Percentiles rank a stretch among this genome's conserved stretches.
These are phyloP conservation scores for Eurois occulta DNA, from an alignment of 2,888 invertebrate genomes.

Conservation along the genomic window DNA sequence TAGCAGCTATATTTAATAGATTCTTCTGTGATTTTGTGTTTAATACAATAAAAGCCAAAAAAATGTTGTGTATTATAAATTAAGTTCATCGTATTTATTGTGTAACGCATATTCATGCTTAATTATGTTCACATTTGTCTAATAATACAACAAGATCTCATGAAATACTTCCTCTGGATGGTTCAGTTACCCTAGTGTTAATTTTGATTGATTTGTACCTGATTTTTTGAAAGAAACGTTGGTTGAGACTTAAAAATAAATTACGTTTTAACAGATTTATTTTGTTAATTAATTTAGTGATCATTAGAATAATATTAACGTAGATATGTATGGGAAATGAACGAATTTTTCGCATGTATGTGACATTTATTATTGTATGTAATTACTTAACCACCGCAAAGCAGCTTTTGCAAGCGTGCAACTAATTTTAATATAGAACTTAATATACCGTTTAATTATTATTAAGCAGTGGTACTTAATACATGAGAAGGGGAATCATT, in stretches of 20 bases:
- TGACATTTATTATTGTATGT: conserved; percentile 79
- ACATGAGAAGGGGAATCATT: conserved; percentile 73
- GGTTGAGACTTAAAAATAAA: conserved; percentile 84
- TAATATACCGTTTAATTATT: conserved; percentile 78
- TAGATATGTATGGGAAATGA: conserved; percentile 83
- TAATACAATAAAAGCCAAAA: conserved; percentile 85
- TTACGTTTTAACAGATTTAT: conserved; percentile 86
- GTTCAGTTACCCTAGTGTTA: conserved; percentile 89
- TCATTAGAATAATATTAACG: conserved; percentile 76
- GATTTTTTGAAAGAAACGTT: conserved; percentile 85
- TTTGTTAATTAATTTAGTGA: conserved; percentile 82
- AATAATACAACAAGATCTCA: conserved; percentile 85
- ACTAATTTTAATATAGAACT: conserved; percentile 82
- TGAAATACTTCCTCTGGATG: conserved; percentile 83
- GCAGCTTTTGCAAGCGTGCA: conserved; percentile 88
- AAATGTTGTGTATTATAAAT: conserved; percentile 81
- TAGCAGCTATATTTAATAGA: conserved; percentile 75
- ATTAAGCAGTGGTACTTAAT: conserved; percentile 73
- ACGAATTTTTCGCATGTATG: conserved; percentile 81
- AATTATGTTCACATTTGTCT: conserved; percentile 68
- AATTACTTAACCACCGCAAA: conserved; percentile 85
- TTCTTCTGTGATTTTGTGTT: conserved; percentile 87
- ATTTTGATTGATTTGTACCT: conserved; percentile 89
- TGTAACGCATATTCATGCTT: conserved; percentile 73
- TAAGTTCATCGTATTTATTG: conserved; percentile 77